Percentiles rank a stretch among this genome's conserved stretches.
phyloP scores from a whole-genome alignment of 2,888 invertebrate genomes.

The Parelbella ahira region DNA sequence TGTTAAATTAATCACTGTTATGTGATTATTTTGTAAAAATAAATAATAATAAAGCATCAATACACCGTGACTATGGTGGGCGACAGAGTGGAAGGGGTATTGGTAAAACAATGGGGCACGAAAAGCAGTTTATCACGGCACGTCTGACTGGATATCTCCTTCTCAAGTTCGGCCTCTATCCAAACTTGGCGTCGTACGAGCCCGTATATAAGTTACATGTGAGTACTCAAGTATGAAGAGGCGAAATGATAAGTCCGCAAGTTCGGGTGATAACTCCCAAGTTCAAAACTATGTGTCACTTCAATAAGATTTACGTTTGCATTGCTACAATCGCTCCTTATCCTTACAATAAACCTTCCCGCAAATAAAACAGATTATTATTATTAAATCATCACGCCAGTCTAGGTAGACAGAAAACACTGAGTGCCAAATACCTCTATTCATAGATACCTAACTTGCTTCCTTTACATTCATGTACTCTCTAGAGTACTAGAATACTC shows the following conservation, averaged over 20 bases:
- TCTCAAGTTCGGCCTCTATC: conserved; percentile 46
- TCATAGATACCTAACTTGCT: too few relatives aligned
- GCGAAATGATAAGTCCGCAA: conserved; percentile 17
- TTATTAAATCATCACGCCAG: too few relatives aligned
- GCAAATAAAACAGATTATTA: too few relatives aligned
- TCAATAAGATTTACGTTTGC: conserved; percentile 14
- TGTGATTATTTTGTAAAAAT: too few relatives aligned
- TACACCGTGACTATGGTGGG: conserved; percentile 27
- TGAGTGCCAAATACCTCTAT: too few relatives aligned
- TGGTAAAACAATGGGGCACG: conserved; percentile 57
- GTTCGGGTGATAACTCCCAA: conserved; percentile 13
- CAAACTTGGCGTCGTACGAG: conserved; percentile 42
- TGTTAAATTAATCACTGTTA: too few relatives aligned
- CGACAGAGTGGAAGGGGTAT: conserved; percentile 54
- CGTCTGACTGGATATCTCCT: conserved; percentile 55
- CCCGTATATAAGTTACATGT: conserved; percentile 34
- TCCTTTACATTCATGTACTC: too few relatives aligned
- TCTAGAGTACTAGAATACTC: too few relatives aligned
- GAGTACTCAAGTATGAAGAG: conserved; percentile 24
- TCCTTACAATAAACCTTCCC: too few relatives aligned
- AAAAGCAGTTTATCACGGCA: conserved; percentile 66
- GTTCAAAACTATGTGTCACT: conserved; percentile 13
- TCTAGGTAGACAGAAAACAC: too few relatives aligned
- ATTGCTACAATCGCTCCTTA: not conserved
- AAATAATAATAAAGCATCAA: not conserved